Conservation (phyloP, 2,888 invertebrate genomes). For the Drosophila subsilvestris region DNA sequence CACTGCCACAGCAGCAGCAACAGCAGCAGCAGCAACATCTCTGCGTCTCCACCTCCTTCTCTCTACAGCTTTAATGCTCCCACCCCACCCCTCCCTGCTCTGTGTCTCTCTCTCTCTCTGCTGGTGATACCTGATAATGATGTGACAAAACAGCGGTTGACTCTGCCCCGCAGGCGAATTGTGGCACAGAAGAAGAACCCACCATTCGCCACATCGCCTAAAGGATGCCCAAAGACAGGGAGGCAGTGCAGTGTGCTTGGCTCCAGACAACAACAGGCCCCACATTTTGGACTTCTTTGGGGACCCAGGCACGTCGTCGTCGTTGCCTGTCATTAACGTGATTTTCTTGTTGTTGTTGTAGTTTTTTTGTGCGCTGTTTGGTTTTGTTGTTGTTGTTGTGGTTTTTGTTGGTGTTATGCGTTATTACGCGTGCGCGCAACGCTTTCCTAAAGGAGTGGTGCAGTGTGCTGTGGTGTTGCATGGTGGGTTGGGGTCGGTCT, state of each 20-base stretch:
- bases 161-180: constrained; percentile 48
- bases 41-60: neutral
- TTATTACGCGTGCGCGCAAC: constrained; percentile 70
- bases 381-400: constrained; percentile 3
- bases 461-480: constrained; percentile 5
- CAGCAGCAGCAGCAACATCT: neutral
- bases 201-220: constrained; percentile 6
- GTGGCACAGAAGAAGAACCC: constrained; percentile 18
- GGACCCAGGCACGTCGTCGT: constrained; percentile 34
- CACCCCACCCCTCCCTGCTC: neutral
- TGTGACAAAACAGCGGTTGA: constrained; percentile 79
- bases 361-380: neutral
- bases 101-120: neutral
- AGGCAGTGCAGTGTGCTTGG: neutral
- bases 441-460: constrained; percentile 30
- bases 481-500: constrained; percentile 26
- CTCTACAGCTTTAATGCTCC: neutral
- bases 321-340: constrained; percentile 76
- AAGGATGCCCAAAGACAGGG: constrained; percentile 12
- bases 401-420: constrained; percentile 64
- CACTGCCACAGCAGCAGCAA: constrained; percentile 19
- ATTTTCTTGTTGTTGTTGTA: constrained; percentile 49
- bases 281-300: constrained; percentile 9
- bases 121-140: constrained; percentile 71
- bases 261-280: neutral